These are phyloP conservation scores for Lichenostomus cassidix DNA, from an alignment of 2,113 vertebrate genomes.

Conservation along the genomic window DNA sequence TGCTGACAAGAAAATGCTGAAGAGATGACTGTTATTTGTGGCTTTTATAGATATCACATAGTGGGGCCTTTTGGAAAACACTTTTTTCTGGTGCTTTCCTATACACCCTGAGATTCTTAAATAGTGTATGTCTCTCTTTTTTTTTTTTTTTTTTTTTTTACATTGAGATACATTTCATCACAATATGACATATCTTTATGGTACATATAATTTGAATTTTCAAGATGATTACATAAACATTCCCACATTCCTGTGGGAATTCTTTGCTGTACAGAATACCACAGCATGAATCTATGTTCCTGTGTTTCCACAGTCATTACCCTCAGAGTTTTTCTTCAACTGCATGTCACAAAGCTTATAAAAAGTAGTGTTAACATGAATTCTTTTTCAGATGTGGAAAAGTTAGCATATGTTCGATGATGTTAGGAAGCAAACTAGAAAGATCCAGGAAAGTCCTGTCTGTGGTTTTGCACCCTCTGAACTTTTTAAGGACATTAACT, in stretches of 20 bases:
- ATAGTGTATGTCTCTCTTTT: not conserved
- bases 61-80: not conserved
- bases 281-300: not conserved
- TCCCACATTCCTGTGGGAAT: not conserved
- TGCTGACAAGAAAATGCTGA: not conserved
- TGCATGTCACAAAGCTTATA: not conserved
- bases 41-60: not conserved
- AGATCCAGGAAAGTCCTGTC: not conserved
- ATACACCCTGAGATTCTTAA: not conserved
- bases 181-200: not conserved
- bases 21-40: not conserved
- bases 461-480: not conserved
- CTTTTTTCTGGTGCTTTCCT: not conserved
- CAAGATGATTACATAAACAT: not conserved
- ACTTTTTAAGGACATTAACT: not conserved
- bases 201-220: not conserved
- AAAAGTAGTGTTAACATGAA: not conserved
- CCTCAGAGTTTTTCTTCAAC: not conserved
- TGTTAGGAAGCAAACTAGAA: not conserved
- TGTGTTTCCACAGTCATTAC: not conserved
- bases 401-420: not conserved
- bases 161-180: not conserved
- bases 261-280: not conserved
- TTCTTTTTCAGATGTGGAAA: not conserved
- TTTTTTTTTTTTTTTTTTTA: accelerated